Conservation (phyloP, 1,140 invertebrate genomes). For the Bicyclus anynana region DNA sequence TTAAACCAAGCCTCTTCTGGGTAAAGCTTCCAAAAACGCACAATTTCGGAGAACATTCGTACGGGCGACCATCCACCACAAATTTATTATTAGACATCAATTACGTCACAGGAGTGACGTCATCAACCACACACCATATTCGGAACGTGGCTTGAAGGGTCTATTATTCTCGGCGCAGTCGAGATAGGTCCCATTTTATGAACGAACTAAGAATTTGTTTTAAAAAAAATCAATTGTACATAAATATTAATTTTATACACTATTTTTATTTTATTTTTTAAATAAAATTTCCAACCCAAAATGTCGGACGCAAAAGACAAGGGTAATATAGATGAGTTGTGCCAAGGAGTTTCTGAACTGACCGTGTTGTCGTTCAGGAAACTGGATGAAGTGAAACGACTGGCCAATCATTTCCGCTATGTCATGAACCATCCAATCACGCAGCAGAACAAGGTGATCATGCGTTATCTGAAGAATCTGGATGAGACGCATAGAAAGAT, state of each 20-base stretch:
- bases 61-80: constrained; percentile 46
- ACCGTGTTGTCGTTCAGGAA: constrained; percentile 59
- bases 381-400: constrained; percentile 52
- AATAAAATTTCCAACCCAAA: neutral
- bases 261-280: constrained; percentile 13
- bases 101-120: neutral
- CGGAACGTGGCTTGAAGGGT: constrained; percentile 21
- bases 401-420: constrained; percentile 54
- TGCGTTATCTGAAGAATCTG: constrained; percentile 48
- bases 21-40: constrained; percentile 21
- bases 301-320: constrained; percentile 14
- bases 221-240: constrained; percentile 40
- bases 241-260: constrained; percentile 28
- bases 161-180: constrained; percentile 42
- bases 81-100: neutral
- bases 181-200: constrained; percentile 44
- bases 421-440: constrained; percentile 55
- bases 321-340: constrained; percentile 37
- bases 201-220: neutral
- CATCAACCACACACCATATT: constrained; percentile 13
- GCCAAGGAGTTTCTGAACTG: constrained; percentile 42
- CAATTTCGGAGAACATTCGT: constrained; percentile 33
- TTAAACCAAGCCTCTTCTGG: constrained; percentile 23
- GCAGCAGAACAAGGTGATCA: constrained; percentile 38
- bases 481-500: constrained; percentile 55